Evolutionary conservation across 1,140 invertebrate species (phyloP).

Genomic region (Ips nitidus): DNA sequence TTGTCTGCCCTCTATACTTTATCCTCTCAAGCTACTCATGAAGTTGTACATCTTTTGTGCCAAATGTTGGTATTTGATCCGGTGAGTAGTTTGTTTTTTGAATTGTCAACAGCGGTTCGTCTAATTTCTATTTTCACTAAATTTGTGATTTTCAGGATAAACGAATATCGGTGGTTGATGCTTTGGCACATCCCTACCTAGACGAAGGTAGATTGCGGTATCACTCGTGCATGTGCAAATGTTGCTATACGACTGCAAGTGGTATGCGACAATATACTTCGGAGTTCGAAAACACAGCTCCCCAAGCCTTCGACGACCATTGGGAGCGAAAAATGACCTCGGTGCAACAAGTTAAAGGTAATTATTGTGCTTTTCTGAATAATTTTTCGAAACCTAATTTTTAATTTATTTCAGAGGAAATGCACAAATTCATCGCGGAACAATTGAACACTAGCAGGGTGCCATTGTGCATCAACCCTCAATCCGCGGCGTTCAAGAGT

Average conservation of each 20-base stretch:
- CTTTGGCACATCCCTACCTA: conserved; percentile 93
- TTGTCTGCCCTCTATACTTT: conserved; percentile 90
- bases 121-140: neutral
- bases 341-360: conserved; percentile 94
- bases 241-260: conserved; percentile 81
- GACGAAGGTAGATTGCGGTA: conserved; percentile 97
- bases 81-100: conserved; percentile 61
- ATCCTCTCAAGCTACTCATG: conserved; percentile 90
- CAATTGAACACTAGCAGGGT: conserved; percentile 91
- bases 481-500: conserved; percentile 98
- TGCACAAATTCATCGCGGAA: conserved; percentile 97
- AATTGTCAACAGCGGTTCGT: neutral
- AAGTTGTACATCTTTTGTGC: conserved; percentile 96
- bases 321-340: conserved; percentile 93
- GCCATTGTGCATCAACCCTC: conserved; percentile 98
- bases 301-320: conserved; percentile 86
- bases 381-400: neutral
- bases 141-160: conserved; percentile 70
- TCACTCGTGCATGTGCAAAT: conserved; percentile 99
- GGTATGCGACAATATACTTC: conserved; percentile 83
- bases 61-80: conserved; percentile 99
- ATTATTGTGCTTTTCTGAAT: conserved; percentile 4
- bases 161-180: conserved; percentile 90
- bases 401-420: conserved; percentile 77
- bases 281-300: conserved; percentile 91